Conservation (phyloP, 2,888 invertebrate genomes). For the Xanthia togata region DNA sequence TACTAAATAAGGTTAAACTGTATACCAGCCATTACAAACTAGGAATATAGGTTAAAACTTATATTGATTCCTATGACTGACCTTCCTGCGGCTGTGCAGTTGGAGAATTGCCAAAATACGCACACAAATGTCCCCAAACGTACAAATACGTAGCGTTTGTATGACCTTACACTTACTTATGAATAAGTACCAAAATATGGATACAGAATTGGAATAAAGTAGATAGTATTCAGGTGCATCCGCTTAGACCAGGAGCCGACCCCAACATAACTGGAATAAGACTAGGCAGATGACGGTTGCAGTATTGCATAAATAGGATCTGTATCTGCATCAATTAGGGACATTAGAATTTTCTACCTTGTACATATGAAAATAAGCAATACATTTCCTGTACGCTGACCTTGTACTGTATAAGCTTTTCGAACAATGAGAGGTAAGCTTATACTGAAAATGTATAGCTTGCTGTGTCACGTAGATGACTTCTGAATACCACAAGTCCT, state of each 20-base stretch:
- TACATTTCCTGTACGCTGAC: background rate
- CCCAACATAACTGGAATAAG: background rate
- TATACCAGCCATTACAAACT: background rate
- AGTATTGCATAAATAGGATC: too few relatives aligned
- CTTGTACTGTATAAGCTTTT: background rate
- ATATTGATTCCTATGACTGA: conserved; percentile 49
- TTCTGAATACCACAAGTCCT: background rate
- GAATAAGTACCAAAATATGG: background rate
- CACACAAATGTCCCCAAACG: conserved; percentile 18
- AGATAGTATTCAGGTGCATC: background rate
- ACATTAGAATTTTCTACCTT: background rate
- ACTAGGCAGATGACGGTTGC: background rate
- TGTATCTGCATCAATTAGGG: background rate
- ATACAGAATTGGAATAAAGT: background rate
- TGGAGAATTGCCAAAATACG: conserved; percentile 50
- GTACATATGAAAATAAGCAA: background rate
- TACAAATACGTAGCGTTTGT: conserved; percentile 31
- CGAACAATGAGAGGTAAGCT: background rate
- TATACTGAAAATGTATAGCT: background rate
- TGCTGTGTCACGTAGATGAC: background rate
- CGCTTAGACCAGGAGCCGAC: background rate
- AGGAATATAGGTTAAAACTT: conserved; percentile 19
- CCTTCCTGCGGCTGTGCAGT: conserved; percentile 27
- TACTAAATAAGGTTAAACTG: background rate
- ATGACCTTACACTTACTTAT: background rate